phyloP scores from a whole-genome alignment of 64 coral and sea anemone species.

The Orbicella faveolata region DNA sequence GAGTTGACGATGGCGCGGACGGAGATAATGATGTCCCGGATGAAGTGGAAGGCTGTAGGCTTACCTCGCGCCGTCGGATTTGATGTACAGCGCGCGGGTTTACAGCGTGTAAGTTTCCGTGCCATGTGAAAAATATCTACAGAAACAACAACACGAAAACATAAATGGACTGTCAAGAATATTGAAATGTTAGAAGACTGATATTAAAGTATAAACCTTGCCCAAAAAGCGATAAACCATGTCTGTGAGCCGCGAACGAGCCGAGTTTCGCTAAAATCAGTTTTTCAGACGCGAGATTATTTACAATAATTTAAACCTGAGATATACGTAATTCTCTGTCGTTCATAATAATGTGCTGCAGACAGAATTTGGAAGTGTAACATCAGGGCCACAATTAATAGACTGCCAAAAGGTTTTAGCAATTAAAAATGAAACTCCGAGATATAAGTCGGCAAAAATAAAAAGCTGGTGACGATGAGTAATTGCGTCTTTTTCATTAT shows the following conservation, averaged over 20 bases:
- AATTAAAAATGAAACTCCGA: background rate
- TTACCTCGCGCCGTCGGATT: background rate
- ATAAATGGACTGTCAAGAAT: background rate
- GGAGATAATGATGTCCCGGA: background rate
- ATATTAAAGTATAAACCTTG: background rate
- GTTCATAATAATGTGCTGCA: background rate
- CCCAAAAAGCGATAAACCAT: background rate
- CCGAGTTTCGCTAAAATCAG: too few relatives aligned
- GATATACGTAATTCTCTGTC: background rate
- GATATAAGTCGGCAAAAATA: background rate
- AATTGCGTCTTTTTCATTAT: too few relatives aligned
- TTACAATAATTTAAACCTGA: too few relatives aligned
- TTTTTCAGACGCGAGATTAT: too few relatives aligned
- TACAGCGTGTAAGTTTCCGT: background rate
- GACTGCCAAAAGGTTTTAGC: background rate
- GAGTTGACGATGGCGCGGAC: background rate
- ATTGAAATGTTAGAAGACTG: background rate
- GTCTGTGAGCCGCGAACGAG: too few relatives aligned
- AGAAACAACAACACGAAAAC: background rate
- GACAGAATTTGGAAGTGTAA: background rate
- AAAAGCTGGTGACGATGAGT: background rate
- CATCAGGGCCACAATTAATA: background rate
- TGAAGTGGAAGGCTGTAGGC: background rate
- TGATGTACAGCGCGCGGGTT: background rate
- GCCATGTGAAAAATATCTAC: constrained; percentile 7